phyloP scores from a whole-genome alignment of 2,888 invertebrate genomes.

The Colostygia pectinataria region DNA sequence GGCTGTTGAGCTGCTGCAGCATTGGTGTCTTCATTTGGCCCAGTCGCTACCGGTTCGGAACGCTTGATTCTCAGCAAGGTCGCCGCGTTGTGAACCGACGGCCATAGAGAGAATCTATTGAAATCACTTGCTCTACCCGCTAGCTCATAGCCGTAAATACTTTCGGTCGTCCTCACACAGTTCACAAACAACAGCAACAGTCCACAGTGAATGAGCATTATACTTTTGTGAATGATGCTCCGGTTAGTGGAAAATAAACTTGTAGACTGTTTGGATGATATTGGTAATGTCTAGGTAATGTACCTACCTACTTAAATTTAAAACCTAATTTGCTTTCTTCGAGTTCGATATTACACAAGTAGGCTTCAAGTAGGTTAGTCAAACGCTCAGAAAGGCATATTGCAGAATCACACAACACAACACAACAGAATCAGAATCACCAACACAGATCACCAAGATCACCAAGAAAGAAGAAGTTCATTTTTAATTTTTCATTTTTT shows the following conservation, averaged over 20 bases:
- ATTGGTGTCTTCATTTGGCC: conserved; percentile 43
- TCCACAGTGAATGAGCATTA: conserved; percentile 53
- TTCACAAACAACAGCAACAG: conserved; percentile 54
- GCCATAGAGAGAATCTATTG: conserved; percentile 58
- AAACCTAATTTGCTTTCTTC: too few species aligned
- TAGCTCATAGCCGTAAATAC: conserved; percentile 32
- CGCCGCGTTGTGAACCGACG: conserved; percentile 59
- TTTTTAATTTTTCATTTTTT: too few species aligned
- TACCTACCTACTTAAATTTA: conserved; percentile 1
- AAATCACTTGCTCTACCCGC: conserved; percentile 38
- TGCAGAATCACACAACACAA: too few species aligned
- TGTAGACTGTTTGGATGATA: too few species aligned
- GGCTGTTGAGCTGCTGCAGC: conserved; percentile 16
- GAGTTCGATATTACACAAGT: too few species aligned
- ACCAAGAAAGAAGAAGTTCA: too few species aligned
- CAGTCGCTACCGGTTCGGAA: conserved; percentile 33
- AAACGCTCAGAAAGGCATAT: too few species aligned
- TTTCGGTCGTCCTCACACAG: conserved; percentile 49
- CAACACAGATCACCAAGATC: too few species aligned
- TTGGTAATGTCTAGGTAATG: neutral
- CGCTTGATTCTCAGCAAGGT: conserved; percentile 47
- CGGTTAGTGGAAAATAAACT: too few species aligned
- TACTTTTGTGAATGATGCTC: conserved; percentile 1
- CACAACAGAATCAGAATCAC: too few species aligned
- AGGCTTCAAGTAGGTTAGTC: too few species aligned